Evolutionary conservation across 2,113 vertebrate genomes (phyloP).

Genomic region (Silurus glanis): DNA sequence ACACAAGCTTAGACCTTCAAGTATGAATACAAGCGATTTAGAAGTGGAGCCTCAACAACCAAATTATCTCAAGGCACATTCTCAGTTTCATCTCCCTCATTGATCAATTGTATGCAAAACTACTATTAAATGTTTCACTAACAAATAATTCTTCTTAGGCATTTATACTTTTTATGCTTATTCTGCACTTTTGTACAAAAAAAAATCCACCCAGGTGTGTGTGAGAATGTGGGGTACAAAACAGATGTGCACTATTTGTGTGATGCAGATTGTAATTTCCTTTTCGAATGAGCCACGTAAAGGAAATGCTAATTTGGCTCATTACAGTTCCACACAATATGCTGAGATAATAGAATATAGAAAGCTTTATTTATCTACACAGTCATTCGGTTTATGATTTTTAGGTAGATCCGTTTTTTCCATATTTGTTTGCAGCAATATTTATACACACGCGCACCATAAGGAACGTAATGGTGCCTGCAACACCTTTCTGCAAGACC

Average conservation of each 20-base stretch:
- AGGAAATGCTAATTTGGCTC: background rate
- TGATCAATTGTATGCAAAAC: background rate
- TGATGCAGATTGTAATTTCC: background rate
- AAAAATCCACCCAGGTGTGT: constrained; percentile 1
- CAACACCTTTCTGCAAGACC: background rate
- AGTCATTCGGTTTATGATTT: background rate
- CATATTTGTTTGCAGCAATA: background rate
- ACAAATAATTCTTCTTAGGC: background rate
- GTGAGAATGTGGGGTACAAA: background rate
- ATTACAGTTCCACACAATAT: background rate
- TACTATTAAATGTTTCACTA: background rate
- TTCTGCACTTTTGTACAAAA: background rate
- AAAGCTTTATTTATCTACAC: background rate
- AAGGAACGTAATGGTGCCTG: background rate
- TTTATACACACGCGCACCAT: background rate
- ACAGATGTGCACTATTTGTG: constrained; percentile 5
- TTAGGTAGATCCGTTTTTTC: background rate
- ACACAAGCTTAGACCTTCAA: background rate
- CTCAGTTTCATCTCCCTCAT: background rate
- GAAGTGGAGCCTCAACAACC: background rate
- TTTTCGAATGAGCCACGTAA: background rate
- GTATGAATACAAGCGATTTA: background rate
- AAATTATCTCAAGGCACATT: background rate
- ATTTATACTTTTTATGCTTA: background rate
- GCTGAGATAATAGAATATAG: background rate